These are phyloP conservation scores for Anolis carolinensis DNA, from an alignment of 2,113 vertebrate species.

Conservation along the genomic window DNA sequence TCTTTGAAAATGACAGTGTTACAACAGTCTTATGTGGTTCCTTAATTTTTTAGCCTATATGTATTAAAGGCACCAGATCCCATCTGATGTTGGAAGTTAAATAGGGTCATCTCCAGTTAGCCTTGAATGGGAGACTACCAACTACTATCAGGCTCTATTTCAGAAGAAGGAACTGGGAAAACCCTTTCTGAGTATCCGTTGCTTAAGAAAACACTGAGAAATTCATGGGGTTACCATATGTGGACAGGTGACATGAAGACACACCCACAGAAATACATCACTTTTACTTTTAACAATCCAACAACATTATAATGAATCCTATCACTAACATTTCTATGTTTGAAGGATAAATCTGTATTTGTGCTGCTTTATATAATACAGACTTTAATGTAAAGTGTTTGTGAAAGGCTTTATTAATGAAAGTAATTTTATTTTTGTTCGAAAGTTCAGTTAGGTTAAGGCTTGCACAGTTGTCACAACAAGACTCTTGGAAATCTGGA, in stretches of 20 bases:
- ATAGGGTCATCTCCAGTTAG: too few species aligned
- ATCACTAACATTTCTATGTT: not conserved
- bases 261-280: too few species aligned
- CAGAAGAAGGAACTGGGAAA: too few species aligned
- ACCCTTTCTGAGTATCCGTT: too few species aligned
- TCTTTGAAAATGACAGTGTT: not conserved
- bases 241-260: too few species aligned
- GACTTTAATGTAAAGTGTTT: not conserved
- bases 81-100: too few species aligned
- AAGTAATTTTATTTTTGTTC: not conserved
- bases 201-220: too few species aligned
- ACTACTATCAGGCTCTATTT: too few species aligned
- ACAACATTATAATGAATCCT: not conserved
- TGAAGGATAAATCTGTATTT: not conserved
- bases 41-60: too few species aligned
- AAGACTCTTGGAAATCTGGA: slow-evolving; percentile 44
- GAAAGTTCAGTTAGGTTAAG: not conserved
- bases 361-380: not conserved
- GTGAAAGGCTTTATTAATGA: not conserved
- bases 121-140: too few species aligned
- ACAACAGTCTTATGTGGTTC: not conserved
- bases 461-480: not conserved
- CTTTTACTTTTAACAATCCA: not conserved
- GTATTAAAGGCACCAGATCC: too few species aligned
- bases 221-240: too few species aligned